Base-by-base conservation (phyloP, 2,113 vertebrate genomes). In the rat (Rattus norvegicus) region DNA sequence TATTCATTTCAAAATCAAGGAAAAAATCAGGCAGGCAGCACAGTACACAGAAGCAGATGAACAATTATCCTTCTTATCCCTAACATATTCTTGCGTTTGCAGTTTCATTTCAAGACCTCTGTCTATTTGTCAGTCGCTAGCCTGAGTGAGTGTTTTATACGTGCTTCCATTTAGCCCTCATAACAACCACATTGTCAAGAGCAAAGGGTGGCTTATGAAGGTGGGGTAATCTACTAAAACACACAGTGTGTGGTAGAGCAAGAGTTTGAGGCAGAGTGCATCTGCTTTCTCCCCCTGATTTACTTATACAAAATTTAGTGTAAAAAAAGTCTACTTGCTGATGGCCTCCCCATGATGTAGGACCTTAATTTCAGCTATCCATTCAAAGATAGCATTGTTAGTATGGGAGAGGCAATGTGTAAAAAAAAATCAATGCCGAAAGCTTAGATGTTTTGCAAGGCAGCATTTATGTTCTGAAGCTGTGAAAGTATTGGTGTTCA, bases 341-440 rank as follows among this genome's bases (percentile, higher is more conserved):
- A 11, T 77, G 28, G 52, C 22, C 26, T 47, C 65, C 30, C 33
- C 9, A 30, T 28, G 87, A 90, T 93, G 0, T n/a, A 70, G 59
- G 24, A 79, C 59, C 30, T 89, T 91, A 43, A 79, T 95, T 88
- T 96, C n/a, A 65, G 47, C 17, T 47, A 36, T 65, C 17, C 20
- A 87, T 87, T 94, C 77, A 91, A 43, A 92, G 70, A 22, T 2
- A 76, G 20, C 76, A 43, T n/a, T 91, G 73, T 95, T 91, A 73
- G 52, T 72, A 75, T 70, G 10, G 61, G 73, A 63, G 95, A 22
- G 22, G 88, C 5, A 12, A 73, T 85, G 80, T 70, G 33, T 87
- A 39, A 93, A 95, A 92, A 92, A 91, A 93, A 95, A 92, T 77
- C 36, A 73, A 95, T 95, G 72, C 81, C 91, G 88, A 91, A 96